Base-by-base conservation (phyloP, 2,113 vertebrate genomes). In the Psophia crepitans region DNA sequence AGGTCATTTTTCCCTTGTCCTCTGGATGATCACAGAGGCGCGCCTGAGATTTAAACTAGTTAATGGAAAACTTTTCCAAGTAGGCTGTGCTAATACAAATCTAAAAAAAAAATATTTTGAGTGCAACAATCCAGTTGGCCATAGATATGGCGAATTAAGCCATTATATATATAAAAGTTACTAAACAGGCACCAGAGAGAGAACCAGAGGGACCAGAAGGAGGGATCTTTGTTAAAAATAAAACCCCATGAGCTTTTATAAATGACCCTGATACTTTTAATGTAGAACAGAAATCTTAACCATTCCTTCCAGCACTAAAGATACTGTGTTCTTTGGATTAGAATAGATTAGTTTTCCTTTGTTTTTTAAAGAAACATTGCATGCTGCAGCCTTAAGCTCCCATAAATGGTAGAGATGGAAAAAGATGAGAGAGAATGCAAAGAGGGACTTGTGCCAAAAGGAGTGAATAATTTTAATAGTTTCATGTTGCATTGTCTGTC, bases 91-190 rank as follows among this genome's bases (percentile, higher is more conserved):
- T 97, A 86, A 68, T 87, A 85, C 33, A 68, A 57, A 83, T 88
- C 54, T 15, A 1, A 44, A 75, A 91, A 44, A 75, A 91, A 74
- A 83, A 82, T 66, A 12, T 30, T 68, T 13, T 33, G 70, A 71
- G n/a, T 53, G 16, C 32, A 65, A 60, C 12, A 75, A 43, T 90
- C 51, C 33, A 73, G 18, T 60, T 96, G 74, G 65, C 80, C 66
- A 57, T 18, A 81, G 74, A 64, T 89, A 61, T 11, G 15, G 74
- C 89, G 35, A 20, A 44, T 83, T 88, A 94, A 87, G 49, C 65
- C 84, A 73, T 94, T 95, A 73, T 82, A 96, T 97, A 95, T 76
- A 89, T 12, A 68, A n/a, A 95, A 92, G 66, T 94, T 94, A 95
- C 94, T 94, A 46, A 88, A 51, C 20, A 60, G 81, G 32, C 48